Percentiles rank a stretch among this genome's conserved stretches.
phyloP scores from a whole-genome alignment of 2,888 invertebrate genomes.

The Zaprionus bogoriensis region DNA sequence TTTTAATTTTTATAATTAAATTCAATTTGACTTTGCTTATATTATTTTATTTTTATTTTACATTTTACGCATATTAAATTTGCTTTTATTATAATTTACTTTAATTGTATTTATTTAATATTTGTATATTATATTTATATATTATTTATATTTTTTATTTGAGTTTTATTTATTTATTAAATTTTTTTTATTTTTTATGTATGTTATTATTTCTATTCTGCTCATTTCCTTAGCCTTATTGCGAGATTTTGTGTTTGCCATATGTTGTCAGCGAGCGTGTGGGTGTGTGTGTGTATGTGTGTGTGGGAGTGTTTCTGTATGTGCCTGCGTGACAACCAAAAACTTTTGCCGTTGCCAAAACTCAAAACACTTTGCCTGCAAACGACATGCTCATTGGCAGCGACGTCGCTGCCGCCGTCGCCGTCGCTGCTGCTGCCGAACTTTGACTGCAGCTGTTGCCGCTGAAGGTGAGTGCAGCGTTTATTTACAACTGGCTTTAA shows the following conservation, averaged over 20 bases:
- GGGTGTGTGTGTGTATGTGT: neutral
- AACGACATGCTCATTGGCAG: slow-evolving; percentile 41
- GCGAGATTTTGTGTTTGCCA: slow-evolving; percentile 56
- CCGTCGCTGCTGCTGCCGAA: slow-evolving; percentile 19
- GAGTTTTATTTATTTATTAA: too few relatives aligned
- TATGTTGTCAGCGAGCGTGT: slow-evolving; percentile 48
- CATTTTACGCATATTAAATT: slow-evolving; percentile 3
- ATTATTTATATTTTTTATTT: too few relatives aligned
- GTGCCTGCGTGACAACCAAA: slow-evolving; percentile 15
- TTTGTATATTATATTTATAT: too few relatives aligned
- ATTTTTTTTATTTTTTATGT: too few relatives aligned
- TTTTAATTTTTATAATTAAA: too few relatives aligned
- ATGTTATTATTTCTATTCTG: slow-evolving; percentile 17
- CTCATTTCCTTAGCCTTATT: slow-evolving; percentile 30
- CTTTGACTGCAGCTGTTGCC: slow-evolving; percentile 22
- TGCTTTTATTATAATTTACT: too few relatives aligned
- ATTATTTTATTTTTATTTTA: neutral
- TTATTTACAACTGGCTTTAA: slow-evolving; percentile 41
- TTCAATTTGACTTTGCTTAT: too few relatives aligned
- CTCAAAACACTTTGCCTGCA: slow-evolving; percentile 43
- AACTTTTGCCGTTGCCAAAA: slow-evolving; percentile 47
- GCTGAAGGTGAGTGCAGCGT: too few relatives aligned
- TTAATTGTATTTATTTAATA: too few relatives aligned
- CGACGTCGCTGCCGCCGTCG: slow-evolving; percentile 9
- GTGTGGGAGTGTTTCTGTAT: slow-evolving; percentile 7